Conservation (phyloP, 1,140 invertebrate genomes). For the Protaetia brevitarsis region DNA sequence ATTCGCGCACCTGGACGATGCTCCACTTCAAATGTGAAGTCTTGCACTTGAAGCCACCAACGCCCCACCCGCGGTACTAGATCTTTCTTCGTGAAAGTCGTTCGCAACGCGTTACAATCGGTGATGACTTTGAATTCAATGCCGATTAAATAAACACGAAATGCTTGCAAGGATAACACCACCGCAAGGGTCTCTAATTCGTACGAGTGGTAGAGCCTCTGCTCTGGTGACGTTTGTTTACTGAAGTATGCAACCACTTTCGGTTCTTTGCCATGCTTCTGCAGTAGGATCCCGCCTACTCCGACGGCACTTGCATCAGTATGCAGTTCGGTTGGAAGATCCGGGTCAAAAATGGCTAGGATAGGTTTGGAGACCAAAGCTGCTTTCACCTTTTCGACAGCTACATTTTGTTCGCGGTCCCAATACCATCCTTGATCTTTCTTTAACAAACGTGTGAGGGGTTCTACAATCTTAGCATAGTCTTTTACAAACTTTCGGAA, state of each 20-base stretch:
- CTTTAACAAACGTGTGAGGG: background rate
- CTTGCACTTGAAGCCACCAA: slow-evolving; percentile 33
- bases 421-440: slow-evolving; percentile 16
- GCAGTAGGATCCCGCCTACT: slow-evolving; percentile 39
- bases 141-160: slow-evolving; percentile 30
- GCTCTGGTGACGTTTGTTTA: slow-evolving; percentile 10
- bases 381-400: background rate
- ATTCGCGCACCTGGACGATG: slow-evolving; percentile 32
- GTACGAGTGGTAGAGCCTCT: slow-evolving; percentile 27
- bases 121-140: too few relatives aligned
- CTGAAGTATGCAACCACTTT: slow-evolving; percentile 42
- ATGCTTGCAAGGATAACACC: slow-evolving; percentile 17
- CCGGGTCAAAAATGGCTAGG: slow-evolving; percentile 29
- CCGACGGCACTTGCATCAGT: slow-evolving; percentile 41
- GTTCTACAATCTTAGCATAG: slow-evolving; percentile 40
- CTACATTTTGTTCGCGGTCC: background rate
- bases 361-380: slow-evolving; percentile 24
- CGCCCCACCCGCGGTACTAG: slow-evolving; percentile 32
- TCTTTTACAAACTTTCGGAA: slow-evolving; percentile 42
- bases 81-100: slow-evolving; percentile 28
- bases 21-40: slow-evolving; percentile 30
- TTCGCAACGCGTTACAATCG: slow-evolving; percentile 31
- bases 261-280: slow-evolving; percentile 34
- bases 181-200: slow-evolving; percentile 30
- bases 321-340: slow-evolving; percentile 38